These are phyloP conservation scores for Halictus quadricinctus DNA, from an alignment of 2,888 invertebrate genomes.

Conservation along the genomic window DNA sequence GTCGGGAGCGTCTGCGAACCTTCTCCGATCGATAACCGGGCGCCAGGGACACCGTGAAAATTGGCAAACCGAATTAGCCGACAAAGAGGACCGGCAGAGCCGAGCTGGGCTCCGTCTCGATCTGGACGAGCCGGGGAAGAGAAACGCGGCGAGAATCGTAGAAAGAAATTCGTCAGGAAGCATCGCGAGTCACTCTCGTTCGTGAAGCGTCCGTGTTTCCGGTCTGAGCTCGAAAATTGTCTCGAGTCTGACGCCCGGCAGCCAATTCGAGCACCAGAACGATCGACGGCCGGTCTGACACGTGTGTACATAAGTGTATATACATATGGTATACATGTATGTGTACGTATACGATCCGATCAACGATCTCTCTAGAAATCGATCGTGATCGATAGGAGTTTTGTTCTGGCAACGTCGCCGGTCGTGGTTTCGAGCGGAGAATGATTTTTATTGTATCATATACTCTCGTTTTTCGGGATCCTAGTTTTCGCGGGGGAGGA, in stretches of 20 bases:
- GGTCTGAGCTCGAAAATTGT: background rate
- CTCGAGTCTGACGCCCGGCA: conserved; percentile 48
- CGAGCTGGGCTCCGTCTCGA: background rate
- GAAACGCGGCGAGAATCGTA: background rate
- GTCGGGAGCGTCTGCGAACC: conserved; percentile 9
- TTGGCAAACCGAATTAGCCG: conserved; percentile 42
- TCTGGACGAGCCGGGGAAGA: background rate
- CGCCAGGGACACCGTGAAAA: background rate
- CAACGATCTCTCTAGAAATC: conserved; percentile 51
- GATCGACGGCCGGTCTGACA: no score
- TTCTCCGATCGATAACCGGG: conserved; percentile 40
- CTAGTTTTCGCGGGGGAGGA: background rate
- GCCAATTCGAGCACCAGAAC: conserved; percentile 37
- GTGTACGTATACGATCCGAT: conserved; percentile 32
- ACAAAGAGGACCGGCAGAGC: conserved; percentile 16
- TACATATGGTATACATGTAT: conserved; percentile 35
- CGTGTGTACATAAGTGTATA: conserved; percentile 5
- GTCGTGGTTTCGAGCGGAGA: background rate
- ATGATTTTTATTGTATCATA: conserved; percentile 9
- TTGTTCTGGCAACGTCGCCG: background rate
- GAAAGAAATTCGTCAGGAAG: background rate
- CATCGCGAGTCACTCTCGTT: background rate
- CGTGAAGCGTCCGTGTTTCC: conserved; percentile 4
- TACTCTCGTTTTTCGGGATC: background rate
- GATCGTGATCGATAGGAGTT: conserved; percentile 31